These are phyloP conservation scores for Myoxocephalus aenaeus DNA, from an alignment of 2,797 vertebrate species.

Conservation along the genomic window DNA sequence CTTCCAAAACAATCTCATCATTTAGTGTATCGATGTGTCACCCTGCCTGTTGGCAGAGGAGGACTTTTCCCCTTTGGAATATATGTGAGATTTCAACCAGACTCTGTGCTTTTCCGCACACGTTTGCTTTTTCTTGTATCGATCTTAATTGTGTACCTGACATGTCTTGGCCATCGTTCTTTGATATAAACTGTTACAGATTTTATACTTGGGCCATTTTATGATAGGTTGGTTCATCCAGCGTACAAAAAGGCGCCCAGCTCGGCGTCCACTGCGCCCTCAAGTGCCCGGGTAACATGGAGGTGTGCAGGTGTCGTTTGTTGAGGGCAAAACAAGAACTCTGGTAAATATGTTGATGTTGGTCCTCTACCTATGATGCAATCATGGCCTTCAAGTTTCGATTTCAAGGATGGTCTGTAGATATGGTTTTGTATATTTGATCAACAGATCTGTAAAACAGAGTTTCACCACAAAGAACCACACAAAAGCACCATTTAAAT, in stretches of 20 bases:
- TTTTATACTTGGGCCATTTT: background rate
- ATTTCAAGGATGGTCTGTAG: background rate
- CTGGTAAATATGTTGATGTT: background rate
- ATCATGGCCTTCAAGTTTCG: background rate
- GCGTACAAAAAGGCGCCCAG: background rate
- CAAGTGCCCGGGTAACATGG: background rate
- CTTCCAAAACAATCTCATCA: background rate
- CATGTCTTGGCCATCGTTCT: background rate
- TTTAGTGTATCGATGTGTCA: background rate
- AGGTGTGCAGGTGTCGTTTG: background rate
- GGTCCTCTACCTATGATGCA: background rate
- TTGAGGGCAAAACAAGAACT: background rate
- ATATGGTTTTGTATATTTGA: background rate
- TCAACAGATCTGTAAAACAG: background rate
- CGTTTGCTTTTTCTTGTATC: background rate
- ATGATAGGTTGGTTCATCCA: background rate
- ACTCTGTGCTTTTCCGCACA: background rate
- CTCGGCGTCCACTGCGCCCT: background rate
- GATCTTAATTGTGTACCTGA: background rate
- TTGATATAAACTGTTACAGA: background rate
- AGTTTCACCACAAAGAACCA: background rate
- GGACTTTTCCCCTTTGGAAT: background rate
- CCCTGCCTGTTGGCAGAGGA: background rate
- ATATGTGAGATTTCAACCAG: background rate
- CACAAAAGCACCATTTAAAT: background rate